Conservation (phyloP, 92 coral and sea anemone species). For the Chrysogorgia sp. region DNA sequence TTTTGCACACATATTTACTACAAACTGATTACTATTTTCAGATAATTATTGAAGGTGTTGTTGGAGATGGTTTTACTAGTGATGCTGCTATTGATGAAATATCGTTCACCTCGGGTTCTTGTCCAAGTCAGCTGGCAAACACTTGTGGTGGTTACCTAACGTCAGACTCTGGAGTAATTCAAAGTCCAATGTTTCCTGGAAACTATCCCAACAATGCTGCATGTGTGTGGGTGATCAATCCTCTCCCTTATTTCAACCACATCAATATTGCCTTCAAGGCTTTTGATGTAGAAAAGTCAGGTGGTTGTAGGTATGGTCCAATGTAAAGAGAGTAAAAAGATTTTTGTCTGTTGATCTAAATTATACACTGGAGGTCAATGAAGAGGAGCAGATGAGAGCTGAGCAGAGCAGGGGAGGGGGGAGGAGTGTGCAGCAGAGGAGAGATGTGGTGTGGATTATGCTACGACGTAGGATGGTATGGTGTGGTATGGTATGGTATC, state of each 20-base stretch:
- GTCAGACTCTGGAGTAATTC: slow-evolving; percentile 47
- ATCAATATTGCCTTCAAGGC: slow-evolving; percentile 40
- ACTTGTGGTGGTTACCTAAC: slow-evolving; percentile 65
- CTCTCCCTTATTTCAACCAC: slow-evolving; percentile 49
- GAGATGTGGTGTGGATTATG: too few species aligned
- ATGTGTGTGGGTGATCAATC: slow-evolving; percentile 66
- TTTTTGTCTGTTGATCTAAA: too few species aligned
- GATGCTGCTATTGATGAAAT: slow-evolving; percentile 62
- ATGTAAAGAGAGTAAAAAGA: too few species aligned
- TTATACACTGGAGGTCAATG: too few species aligned
- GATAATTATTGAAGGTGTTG: slow-evolving; percentile 58
- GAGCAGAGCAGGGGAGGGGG: too few species aligned
- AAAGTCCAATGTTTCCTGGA: slow-evolving; percentile 61
- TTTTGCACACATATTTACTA: not conserved
- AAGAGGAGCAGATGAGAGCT: too few species aligned
- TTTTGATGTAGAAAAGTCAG: slow-evolving; percentile 45
- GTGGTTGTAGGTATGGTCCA: slow-evolving; percentile 45
- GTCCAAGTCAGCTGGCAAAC: slow-evolving; percentile 46
- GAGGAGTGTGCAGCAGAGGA: too few species aligned
- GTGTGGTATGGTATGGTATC: too few species aligned
- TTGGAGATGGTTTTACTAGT: slow-evolving; percentile 56
- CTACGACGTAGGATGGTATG: too few species aligned
- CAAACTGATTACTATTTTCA: not conserved
- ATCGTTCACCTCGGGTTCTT: slow-evolving; percentile 51
- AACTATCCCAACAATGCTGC: slow-evolving; percentile 64